phyloP scores from a whole-genome alignment of 2,797 vertebrate genomes.

The Arctocebus calabarensis region DNA sequence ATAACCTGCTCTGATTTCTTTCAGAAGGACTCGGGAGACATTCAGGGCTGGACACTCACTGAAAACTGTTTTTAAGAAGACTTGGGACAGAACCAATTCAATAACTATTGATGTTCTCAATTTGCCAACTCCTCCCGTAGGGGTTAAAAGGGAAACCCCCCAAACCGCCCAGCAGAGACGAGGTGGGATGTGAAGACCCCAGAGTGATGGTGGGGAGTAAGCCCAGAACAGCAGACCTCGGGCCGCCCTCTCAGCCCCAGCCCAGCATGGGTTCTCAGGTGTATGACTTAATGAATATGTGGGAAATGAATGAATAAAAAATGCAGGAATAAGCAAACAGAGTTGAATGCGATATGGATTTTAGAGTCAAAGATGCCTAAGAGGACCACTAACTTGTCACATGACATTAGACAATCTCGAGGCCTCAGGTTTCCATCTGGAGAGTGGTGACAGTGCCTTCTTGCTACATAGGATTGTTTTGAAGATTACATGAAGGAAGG shows the following conservation, averaged over 20 bases:
- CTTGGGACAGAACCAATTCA: slow-evolving; percentile 61
- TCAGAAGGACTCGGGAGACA: background rate
- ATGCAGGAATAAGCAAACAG: background rate
- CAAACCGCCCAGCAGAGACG: background rate
- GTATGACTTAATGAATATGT: background rate
- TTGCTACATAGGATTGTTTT: background rate
- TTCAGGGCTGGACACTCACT: background rate
- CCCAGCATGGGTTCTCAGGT: too few species aligned
- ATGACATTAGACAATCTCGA: background rate
- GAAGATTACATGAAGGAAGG: background rate
- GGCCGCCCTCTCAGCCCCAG: background rate
- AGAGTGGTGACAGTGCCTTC: background rate
- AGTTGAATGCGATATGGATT: background rate
- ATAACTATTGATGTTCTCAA: slow-evolving; percentile 60
- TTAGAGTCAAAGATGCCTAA: background rate
- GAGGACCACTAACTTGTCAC: background rate
- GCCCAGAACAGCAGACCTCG: background rate
- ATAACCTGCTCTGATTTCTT: background rate
- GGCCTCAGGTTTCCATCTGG: slow-evolving; percentile 8
- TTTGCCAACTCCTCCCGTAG: slow-evolving; percentile 47
- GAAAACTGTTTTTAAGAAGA: slow-evolving; percentile 60
- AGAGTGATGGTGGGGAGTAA: background rate
- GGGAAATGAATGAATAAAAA: background rate
- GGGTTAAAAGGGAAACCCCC: background rate
- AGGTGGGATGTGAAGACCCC: background rate